Evolutionary conservation across 2,888 invertebrate species (phyloP), one percentile per base, ranked within the genome.

Genomic region (Polyommatus icarus): DNA sequence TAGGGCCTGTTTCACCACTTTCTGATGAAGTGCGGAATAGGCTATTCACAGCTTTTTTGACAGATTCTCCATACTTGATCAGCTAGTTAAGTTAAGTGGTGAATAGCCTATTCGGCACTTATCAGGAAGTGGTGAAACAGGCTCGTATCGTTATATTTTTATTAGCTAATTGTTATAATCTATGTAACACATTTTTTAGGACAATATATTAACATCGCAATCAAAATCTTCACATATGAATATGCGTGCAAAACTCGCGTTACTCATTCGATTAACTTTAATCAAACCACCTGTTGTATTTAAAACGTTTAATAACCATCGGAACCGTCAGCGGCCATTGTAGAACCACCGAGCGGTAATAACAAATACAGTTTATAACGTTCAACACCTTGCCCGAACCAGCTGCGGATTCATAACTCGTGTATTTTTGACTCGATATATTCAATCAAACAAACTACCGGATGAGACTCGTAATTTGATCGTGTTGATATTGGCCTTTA

Each of bases 281-380:
- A 77, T 73, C 40, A 20, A 85, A 82, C 86, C 93, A 93, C 92
- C 93, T 93, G 92, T 92, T 88, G 82, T 82, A 85, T 84, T 84
- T 82, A 91, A 88, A 88, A 87, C 84, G 86, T 84, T 85, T 87
- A 87, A 87, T 87, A 88, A 86, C 88, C 84, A 84, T 83, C 86
- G 89, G 90, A 90, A 92, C 90, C 89, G 88, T 86, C 88, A 86
- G 88, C 90, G 90, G 93, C 92, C 91, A 92, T 93, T 90, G 92
- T 87, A 89, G 89, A 88, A 90, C 87, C 89, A 92, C 91, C 92
- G 93, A 94, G 93, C 92, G 90, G 91, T 87, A 87, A 86, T 90
- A 89, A 88, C 85, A 90, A 91, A 84, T 89, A 86, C 86, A 90
- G 91, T 92, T 92, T 91, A 84, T 87, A 90, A 87, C 90, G 91